Percentiles rank a stretch among this genome's conserved stretches.
phyloP scores from a whole-genome alignment of 2,797 vertebrate species.

The Miichthys miiuy region DNA sequence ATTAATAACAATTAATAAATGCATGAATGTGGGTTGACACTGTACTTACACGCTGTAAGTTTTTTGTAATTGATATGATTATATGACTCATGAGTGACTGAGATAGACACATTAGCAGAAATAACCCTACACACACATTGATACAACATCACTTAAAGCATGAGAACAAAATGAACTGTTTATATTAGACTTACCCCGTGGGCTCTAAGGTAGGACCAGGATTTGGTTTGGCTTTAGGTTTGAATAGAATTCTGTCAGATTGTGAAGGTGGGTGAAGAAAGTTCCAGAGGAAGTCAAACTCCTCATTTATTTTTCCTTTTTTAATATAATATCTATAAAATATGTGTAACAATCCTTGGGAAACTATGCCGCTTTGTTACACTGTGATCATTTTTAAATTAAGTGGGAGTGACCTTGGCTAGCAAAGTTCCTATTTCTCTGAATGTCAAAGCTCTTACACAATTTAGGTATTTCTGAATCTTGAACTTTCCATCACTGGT shows the following conservation, averaged over 20 bases:
- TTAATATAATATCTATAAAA: too few relatives aligned
- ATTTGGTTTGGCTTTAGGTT: background rate
- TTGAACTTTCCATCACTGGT: background rate
- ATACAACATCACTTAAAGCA: background rate
- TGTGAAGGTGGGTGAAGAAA: background rate
- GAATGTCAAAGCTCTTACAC: background rate
- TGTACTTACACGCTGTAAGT: background rate
- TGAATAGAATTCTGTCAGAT: background rate
- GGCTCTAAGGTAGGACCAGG: background rate
- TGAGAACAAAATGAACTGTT: background rate
- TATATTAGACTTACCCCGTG: background rate
- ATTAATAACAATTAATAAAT: background rate
- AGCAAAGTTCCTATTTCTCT: too few relatives aligned
- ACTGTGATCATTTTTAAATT: background rate
- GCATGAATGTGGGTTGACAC: background rate
- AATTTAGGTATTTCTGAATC: background rate
- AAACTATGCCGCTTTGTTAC: background rate
- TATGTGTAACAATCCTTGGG: too few relatives aligned
- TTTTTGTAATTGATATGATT: background rate
- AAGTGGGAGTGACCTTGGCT: constrained; percentile 3
- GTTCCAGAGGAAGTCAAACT: too few relatives aligned
- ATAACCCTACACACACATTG: background rate
- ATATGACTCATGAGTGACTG: background rate
- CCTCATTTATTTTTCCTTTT: background rate
- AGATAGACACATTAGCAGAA: background rate